Conservation (phyloP, 2,888 invertebrate species). For the Scaptomyza reducta region DNA sequence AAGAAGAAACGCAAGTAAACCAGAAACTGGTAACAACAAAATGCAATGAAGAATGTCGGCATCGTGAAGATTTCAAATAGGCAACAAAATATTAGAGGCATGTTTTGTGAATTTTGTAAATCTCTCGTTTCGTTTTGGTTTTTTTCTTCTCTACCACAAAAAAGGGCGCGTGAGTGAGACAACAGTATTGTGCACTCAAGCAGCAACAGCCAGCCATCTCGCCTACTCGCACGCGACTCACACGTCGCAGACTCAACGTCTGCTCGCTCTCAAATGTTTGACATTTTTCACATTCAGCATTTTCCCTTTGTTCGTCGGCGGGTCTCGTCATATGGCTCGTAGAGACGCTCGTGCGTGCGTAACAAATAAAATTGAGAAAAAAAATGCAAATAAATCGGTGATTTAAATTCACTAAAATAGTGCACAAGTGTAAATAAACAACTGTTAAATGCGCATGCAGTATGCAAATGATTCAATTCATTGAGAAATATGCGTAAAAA, state of each 20-base stretch:
- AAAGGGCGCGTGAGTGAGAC: constrained; percentile 72
- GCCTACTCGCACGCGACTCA: constrained; percentile 45
- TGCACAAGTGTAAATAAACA: constrained; percentile 74
- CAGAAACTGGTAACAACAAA: constrained; percentile 21
- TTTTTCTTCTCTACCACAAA: constrained; percentile 76
- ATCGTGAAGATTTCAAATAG: constrained; percentile 20
- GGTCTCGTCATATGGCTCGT: constrained; percentile 77
- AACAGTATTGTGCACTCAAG: constrained; percentile 32
- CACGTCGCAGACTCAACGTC: constrained; percentile 72
- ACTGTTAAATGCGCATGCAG: constrained; percentile 44
- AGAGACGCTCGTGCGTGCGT: constrained; percentile 69
- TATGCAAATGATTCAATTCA: constrained; percentile 50
- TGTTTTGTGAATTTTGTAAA: constrained; percentile 66
- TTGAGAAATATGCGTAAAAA: constrained; percentile 72
- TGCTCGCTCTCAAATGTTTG: constrained; percentile 71
- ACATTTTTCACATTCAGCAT: constrained; percentile 78
- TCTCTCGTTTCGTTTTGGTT: constrained; percentile 73
- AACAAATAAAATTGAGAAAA: constrained; percentile 70
- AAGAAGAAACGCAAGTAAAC: constrained; percentile 9
- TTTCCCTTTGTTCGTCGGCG: constrained; percentile 79
- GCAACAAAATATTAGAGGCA: constrained; percentile 47
- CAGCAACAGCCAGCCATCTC: constrained; percentile 45
- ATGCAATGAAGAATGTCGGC: constrained; percentile 27
- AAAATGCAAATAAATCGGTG: constrained; percentile 52
- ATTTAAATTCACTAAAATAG: constrained; percentile 48